phyloP scores from a whole-genome alignment of 2,113 vertebrate genomes.

The Phalacrocorax brasilianus region DNA sequence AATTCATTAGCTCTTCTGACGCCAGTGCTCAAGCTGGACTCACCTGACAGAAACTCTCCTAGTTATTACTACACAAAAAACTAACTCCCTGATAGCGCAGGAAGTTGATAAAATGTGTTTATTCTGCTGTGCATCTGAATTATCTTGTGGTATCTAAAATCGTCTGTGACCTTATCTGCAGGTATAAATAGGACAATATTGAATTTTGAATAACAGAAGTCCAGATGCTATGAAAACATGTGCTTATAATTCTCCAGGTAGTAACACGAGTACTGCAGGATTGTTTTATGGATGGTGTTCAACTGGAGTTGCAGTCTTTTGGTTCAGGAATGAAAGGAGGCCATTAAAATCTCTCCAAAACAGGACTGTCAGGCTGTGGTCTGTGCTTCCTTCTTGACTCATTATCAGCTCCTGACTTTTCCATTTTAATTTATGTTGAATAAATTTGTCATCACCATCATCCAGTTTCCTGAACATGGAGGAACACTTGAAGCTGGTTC shows the following conservation, averaged over 20 bases:
- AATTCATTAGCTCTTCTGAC: not conserved
- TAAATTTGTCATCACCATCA: slow-evolving; percentile 22
- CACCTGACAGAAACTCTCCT: not conserved
- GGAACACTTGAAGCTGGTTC: slow-evolving; percentile 14
- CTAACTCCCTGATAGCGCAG: not conserved
- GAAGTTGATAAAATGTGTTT: not conserved
- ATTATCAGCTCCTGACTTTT: not conserved
- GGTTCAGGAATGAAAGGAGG: not conserved
- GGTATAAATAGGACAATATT: not conserved
- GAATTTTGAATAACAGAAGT: not conserved
- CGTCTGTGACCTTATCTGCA: not conserved
- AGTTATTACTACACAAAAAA: not conserved
- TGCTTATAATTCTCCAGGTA: not conserved
- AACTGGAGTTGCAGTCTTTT: not conserved
- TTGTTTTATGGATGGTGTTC: not conserved
- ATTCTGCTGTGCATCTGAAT: not conserved
- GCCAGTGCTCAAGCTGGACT: not conserved
- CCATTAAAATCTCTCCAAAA: not conserved
- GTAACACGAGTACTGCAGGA: not conserved
- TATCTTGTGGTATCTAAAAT: not conserved
- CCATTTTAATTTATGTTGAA: not conserved
- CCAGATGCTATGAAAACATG: not conserved
- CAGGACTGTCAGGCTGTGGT: not conserved
- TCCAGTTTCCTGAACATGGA: not conserved
- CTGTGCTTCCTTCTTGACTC: not conserved